phyloP scores from a whole-genome alignment of 2,797 vertebrate genomes.

The Xiphorhynchus erythropygius region DNA sequence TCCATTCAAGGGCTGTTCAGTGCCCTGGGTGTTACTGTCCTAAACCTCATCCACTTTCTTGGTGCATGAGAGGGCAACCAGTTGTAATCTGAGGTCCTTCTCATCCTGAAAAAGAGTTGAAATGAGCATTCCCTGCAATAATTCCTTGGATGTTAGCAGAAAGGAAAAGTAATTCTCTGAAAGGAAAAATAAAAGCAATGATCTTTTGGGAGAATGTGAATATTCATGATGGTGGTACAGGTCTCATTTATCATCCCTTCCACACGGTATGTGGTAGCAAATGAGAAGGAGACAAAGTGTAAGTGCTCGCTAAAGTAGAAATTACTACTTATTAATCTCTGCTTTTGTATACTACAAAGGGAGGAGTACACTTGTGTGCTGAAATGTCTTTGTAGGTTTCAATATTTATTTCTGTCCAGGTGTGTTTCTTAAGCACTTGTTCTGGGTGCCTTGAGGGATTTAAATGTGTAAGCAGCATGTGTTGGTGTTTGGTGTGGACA shows the following conservation, averaged over 20 bases:
- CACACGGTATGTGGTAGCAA: background rate
- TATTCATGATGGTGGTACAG: constrained; percentile 18
- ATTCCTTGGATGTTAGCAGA: background rate
- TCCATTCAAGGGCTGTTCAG: background rate
- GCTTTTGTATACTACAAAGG: background rate
- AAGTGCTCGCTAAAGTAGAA: constrained; percentile 16
- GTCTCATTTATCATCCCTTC: constrained; percentile 39
- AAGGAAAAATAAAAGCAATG: background rate
- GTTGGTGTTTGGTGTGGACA: background rate
- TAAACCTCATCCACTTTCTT: background rate
- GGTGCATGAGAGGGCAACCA: background rate
- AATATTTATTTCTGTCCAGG: constrained; percentile 51
- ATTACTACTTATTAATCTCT: constrained; percentile 55
- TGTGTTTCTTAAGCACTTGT: constrained; percentile 41
- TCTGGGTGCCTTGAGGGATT: constrained; percentile 17
- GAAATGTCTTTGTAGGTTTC: constrained; percentile 6
- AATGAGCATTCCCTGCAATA: background rate
- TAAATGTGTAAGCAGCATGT: constrained; percentile 34
- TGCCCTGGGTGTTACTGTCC: background rate
- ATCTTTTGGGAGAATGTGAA: background rate
- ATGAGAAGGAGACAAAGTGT: background rate
- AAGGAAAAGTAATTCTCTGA: constrained; percentile 2
- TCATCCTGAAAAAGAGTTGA: background rate
- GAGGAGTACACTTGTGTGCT: background rate
- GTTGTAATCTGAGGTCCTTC: background rate